Evolutionary conservation across 2,797 vertebrate genomes (phyloP).

Genomic region (Pelochelys cantorii): DNA sequence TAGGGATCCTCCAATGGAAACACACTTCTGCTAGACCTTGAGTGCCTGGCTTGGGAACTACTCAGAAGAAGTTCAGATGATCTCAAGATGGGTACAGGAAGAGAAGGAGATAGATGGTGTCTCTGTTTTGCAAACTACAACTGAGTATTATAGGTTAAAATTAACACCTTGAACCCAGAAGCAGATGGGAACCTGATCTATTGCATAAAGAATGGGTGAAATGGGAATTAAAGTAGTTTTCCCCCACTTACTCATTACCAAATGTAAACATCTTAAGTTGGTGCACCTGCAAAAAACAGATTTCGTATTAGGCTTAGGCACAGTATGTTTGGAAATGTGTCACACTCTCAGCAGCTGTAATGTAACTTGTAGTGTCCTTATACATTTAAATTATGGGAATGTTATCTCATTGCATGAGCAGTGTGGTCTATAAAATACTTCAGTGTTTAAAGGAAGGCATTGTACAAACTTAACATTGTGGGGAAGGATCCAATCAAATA

Average conservation of each 20-base stretch:
- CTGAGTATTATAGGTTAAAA: not conserved
- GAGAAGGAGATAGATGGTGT: not conserved
- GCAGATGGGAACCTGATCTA: not conserved
- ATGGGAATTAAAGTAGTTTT: too few species aligned
- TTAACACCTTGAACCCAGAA: not conserved
- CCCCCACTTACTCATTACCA: too few species aligned
- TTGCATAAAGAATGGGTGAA: not conserved
- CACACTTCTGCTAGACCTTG: not conserved
- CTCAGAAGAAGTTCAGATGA: not conserved
- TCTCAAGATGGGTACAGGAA: not conserved
- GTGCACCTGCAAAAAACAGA: not conserved
- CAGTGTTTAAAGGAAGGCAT: not conserved
- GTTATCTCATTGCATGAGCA: not conserved
- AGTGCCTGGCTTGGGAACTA: not conserved
- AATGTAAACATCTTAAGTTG: not conserved
- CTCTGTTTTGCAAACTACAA: not conserved
- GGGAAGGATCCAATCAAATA: not conserved
- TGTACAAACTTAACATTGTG: conserved; percentile 6
- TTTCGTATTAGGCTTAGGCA: not conserved
- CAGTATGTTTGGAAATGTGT: not conserved
- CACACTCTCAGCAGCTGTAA: not conserved
- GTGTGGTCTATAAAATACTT: not conserved
- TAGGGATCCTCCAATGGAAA: not conserved
- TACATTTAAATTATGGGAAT: not conserved
- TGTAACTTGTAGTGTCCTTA: not conserved